Base-by-base conservation (phyloP, 2,888 invertebrate genomes). In the Leucophenga montana region DNA sequence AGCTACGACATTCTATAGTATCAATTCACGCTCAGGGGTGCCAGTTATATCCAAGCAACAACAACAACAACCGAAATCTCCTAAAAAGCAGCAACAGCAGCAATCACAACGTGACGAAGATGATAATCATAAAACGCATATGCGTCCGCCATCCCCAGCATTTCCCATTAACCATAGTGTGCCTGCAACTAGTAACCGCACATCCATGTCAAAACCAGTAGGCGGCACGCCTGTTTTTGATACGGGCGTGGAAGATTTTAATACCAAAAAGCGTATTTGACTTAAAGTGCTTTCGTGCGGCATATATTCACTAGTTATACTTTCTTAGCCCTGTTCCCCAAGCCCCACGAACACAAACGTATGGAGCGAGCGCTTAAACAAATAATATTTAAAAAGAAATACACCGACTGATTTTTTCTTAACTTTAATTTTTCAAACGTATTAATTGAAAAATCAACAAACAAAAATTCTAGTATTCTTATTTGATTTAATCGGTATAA, bases 361-460 rank as follows among this genome's bases (percentile, higher is more conserved):
- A 11, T 39, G 39, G 11, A 11, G 8, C 4, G 39, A 8, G 39
- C 11, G 39, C 39, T 8, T 18, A n/a, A 31, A n/a, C n/a, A n/a
- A n/a, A n/a, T n/a, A n/a, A n/a, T n/a, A n/a, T n/a, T n/a, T n/a
- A 31, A 66, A 9, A 31, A 44, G 65, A 64, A 65, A 74, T 67
- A 81, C 73, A 83, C 74, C 77, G 80, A 81, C 80, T 81, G 80
- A 83, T 81, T 83, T 80, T 78, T 83, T 81, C 76, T 82, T 78
- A n/a, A 75, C 75, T 72, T 56, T 50, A 13, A 50, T 50, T 50
- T 50, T 50, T 50, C 50, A 50, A 14, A 50, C n/a, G 50, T 50
- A 50, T 50, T 50, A 11, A 50, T 50, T n/a, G 50, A 50, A 50
- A n/a, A 50, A 46, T 27, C 3, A 50, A 16, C 50, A 50, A 50